Percentiles rank a stretch among this genome's conserved stretches.
phyloP scores from a whole-genome alignment of 2,113 vertebrate species.

The Neogobius melanostomus region DNA sequence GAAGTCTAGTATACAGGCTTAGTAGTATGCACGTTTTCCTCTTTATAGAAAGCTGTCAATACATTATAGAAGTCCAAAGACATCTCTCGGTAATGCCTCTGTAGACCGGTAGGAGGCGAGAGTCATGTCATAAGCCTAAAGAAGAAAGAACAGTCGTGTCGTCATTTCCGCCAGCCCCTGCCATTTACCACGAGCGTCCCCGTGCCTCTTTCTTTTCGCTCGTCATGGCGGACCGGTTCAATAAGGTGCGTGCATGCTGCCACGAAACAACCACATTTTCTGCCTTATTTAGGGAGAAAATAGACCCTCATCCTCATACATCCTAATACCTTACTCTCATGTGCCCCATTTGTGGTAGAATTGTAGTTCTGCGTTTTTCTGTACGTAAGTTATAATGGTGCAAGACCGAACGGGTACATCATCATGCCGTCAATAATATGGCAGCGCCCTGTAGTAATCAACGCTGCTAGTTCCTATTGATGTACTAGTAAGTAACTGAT shows the following conservation, averaged over 20 bases:
- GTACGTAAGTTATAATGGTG: not conserved
- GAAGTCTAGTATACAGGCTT: too few relatives aligned
- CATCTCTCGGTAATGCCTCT: not conserved
- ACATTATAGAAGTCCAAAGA: not conserved
- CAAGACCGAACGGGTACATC: slow-evolving; percentile 11
- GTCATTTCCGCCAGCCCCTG: slow-evolving; percentile 81
- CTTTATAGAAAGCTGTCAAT: too few relatives aligned
- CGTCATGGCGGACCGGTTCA: slow-evolving; percentile 86
- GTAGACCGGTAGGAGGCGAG: not conserved
- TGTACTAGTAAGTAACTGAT: not conserved
- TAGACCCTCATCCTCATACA: rapidly evolving
- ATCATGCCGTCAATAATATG: slow-evolving; percentile 54
- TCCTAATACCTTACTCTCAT: rapidly evolving
- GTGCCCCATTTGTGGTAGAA: rapidly evolving
- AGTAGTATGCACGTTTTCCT: too few relatives aligned
- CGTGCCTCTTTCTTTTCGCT: slow-evolving; percentile 83
- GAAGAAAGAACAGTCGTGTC: not conserved
- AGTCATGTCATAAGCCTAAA: not conserved
- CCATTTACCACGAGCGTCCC: slow-evolving; percentile 85
- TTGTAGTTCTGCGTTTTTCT: not conserved
- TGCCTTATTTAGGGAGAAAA: rapidly evolving
- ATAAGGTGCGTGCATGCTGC: slow-evolving; percentile 71
- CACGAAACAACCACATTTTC: not conserved
- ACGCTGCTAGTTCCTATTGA: slow-evolving; percentile 16
- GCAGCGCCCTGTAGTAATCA: slow-evolving; percentile 36